Percentiles rank a stretch among this genome's conserved stretches.
Conservation (phyloP, 2,797 vertebrate genomes). For the Mormyrops attenuatus region DNA sequence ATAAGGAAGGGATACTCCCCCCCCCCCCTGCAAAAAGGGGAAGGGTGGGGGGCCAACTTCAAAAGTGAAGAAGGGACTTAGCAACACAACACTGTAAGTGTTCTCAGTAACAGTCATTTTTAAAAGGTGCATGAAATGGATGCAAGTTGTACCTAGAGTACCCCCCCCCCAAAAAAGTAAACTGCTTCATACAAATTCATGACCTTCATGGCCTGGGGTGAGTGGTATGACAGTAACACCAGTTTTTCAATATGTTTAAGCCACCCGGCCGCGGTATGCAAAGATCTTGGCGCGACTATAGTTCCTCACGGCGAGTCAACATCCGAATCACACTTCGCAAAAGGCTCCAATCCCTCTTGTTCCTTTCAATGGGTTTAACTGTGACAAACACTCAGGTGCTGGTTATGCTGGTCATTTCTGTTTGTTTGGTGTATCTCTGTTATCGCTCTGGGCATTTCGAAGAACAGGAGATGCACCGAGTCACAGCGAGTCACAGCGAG, state of each 20-base stretch:
- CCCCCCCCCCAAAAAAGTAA: background rate
- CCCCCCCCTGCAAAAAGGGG: background rate
- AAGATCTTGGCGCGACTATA: background rate
- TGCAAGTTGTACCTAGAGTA: background rate
- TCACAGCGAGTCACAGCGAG: background rate
- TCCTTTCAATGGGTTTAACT: background rate
- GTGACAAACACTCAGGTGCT: background rate
- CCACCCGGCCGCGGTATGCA: background rate
- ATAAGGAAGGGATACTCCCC: background rate
- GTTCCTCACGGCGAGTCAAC: background rate
- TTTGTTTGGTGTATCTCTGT: background rate
- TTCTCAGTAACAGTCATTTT: slow-evolving; percentile 23
- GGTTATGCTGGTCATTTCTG: background rate
- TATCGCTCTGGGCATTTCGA: background rate
- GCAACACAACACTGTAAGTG: slow-evolving; percentile 16
- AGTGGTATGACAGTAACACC: background rate
- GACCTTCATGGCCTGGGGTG: background rate
- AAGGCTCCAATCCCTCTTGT: background rate
- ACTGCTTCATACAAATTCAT: background rate
- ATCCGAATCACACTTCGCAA: background rate
- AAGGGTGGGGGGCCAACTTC: background rate
- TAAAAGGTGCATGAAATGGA: slow-evolving; percentile 6
- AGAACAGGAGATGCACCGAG: background rate
- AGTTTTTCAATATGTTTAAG: background rate
- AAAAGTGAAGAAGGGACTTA: background rate